Evolutionary conservation across 2,888 invertebrate genomes (phyloP).

Genomic region (Xestia xanthographa): DNA sequence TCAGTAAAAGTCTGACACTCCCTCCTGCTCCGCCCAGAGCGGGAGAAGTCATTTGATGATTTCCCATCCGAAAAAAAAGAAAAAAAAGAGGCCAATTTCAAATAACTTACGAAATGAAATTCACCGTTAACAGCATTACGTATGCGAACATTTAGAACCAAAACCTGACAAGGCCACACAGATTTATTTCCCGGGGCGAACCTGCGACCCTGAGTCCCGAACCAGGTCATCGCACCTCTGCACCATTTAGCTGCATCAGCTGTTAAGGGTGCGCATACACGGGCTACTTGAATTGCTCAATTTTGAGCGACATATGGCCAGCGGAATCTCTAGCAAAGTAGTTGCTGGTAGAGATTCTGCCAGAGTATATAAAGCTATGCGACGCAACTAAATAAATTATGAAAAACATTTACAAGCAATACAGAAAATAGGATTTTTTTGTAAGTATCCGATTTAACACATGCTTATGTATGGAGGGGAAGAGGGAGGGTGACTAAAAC

Average conservation of each 20-base stretch:
- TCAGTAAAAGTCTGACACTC: too few relatives aligned
- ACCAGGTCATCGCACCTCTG: constrained; percentile 45
- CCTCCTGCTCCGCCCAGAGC: too few relatives aligned
- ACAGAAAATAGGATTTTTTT: too few relatives aligned
- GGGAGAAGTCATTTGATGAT: too few relatives aligned
- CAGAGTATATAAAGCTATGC: neutral
- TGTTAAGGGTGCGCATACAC: constrained; percentile 4
- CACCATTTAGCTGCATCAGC: constrained; percentile 40
- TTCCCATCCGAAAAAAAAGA: too few relatives aligned
- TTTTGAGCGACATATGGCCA: neutral
- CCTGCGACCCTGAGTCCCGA: constrained; percentile 30
- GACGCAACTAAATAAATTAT: neutral
- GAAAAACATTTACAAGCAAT: neutral
- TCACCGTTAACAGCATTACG: neutral
- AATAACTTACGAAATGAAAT: constrained; percentile 4
- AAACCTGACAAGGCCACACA: constrained; percentile 34
- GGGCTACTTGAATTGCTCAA: neutral
- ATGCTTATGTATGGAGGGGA: too few relatives aligned
- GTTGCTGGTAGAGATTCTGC: neutral
- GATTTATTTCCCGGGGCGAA: constrained; percentile 24
- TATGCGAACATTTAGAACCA: neutral
- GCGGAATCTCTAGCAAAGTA: neutral
- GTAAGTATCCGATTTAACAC: too few relatives aligned
- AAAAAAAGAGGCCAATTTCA: neutral
- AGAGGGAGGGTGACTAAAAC: neutral